A percentile compares a stretch with the other conserved stretches of the same genome.
Evolutionary conservation across 1,140 invertebrate species (phyloP).

Genomic region (Lordiphosa clarofinis): DNA sequence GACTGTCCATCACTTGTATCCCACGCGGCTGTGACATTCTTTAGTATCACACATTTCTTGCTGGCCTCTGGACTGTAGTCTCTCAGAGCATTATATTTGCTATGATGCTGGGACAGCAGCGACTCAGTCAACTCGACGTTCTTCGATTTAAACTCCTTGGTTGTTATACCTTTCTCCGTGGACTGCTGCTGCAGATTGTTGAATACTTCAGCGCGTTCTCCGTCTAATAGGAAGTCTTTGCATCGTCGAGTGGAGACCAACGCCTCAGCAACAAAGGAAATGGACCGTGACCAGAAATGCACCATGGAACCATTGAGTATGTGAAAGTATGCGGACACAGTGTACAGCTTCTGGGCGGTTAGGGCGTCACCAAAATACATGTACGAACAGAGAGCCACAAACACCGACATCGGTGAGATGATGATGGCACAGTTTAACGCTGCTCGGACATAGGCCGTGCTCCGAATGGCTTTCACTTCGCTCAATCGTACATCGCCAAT

Average conservation of each 20-base stretch:
- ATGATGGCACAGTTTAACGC: conserved; percentile 81
- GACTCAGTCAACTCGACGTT: conserved; percentile 53
- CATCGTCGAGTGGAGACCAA: conserved; percentile 86
- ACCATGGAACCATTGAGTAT: conserved; percentile 87
- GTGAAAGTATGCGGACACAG: conserved; percentile 87
- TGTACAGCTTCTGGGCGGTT: conserved; percentile 88
- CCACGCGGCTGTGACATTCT: conserved; percentile 82
- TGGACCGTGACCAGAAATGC: conserved; percentile 86
- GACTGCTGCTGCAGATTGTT: conserved; percentile 31
- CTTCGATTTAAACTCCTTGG: conserved; percentile 40
- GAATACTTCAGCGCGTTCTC: conserved; percentile 55
- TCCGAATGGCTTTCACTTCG: conserved; percentile 84
- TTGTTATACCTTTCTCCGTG: conserved; percentile 42
- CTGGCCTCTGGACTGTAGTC: conserved; percentile 61
- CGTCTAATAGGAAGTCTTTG: conserved; percentile 82
- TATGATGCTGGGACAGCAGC: conserved; percentile 32
- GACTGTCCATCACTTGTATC: conserved; percentile 39
- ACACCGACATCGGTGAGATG: conserved; percentile 88
- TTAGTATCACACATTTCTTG: conserved; percentile 78
- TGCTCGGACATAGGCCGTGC: conserved; percentile 70
- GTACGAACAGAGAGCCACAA: conserved; percentile 89
- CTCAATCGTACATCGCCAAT: conserved; percentile 82
- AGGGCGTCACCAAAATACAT: conserved; percentile 84
- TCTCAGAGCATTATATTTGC: conserved; percentile 33
- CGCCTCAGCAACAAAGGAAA: conserved; percentile 82